A percentile compares a stretch with the other conserved stretches of the same genome.
These are phyloP conservation scores for Pica pica DNA, from an alignment of 2,113 vertebrate species.

Conservation along the genomic window DNA sequence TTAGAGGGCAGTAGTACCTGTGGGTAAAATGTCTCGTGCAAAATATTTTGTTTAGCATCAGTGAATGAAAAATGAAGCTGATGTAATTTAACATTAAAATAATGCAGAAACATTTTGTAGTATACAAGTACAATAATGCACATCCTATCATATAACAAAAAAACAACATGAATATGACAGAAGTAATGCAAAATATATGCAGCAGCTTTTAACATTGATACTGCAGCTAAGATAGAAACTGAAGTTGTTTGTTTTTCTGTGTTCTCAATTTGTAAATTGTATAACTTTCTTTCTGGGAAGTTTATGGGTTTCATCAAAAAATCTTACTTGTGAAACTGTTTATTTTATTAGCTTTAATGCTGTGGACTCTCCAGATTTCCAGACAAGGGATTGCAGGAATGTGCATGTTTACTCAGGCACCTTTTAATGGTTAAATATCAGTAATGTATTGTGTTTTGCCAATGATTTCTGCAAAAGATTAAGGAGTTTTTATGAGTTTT, in stretches of 20 bases:
- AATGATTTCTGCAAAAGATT: background rate
- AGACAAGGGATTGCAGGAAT: background rate
- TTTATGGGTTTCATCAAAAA: background rate
- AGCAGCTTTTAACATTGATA: background rate
- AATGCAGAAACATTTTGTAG: background rate
- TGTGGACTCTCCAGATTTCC: background rate
- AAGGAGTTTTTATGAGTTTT: background rate
- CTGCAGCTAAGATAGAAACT: background rate
- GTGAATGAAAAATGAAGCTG: background rate
- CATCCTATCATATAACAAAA: background rate
- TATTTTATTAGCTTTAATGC: background rate
- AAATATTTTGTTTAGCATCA: background rate
- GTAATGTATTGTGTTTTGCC: background rate
- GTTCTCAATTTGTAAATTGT: background rate
- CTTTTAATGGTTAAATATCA: background rate
- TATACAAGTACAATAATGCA: background rate
- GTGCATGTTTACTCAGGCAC: background rate
- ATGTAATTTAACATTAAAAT: background rate
- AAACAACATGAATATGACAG: rapidly evolving
- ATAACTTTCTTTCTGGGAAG: background rate
- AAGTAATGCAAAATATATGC: background rate
- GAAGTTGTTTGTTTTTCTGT: background rate
- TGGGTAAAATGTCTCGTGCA: background rate
- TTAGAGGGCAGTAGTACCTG: conserved; percentile 29
- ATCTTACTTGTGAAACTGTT: background rate